Conservation (phyloP, 2,113 vertebrate genomes). For the Collichthys lucidus region DNA sequence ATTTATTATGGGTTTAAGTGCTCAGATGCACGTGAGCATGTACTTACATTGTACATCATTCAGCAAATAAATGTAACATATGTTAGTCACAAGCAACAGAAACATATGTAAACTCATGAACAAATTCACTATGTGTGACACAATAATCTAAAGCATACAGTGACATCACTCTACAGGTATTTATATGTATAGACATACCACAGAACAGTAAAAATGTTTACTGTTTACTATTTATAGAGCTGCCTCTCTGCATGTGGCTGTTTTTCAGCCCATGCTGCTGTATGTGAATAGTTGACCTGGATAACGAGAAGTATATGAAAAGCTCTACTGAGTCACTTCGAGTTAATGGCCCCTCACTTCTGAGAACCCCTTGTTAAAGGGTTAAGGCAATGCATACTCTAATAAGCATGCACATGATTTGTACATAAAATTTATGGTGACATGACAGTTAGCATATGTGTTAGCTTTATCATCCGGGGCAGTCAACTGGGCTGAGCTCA, state of each 20-base stretch:
- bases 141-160: conserved; percentile 37
- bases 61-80: background rate
- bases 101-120: background rate
- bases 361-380: conserved; percentile 65
- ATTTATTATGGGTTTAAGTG: conserved; percentile 32
- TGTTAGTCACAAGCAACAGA: background rate
- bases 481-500: conserved; percentile 31
- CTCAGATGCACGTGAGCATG: conserved; percentile 16
- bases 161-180: conserved; percentile 66
- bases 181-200: conserved; percentile 56
- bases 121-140: background rate
- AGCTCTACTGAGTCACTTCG: conserved; percentile 47
- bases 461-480: conserved; percentile 45
- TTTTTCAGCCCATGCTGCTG: conserved; percentile 39
- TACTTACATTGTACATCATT: background rate
- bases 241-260: conserved; percentile 22
- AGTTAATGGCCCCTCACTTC: conserved; percentile 65
- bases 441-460: conserved; percentile 69
- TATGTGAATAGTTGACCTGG: conserved; percentile 65
- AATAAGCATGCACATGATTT: conserved; percentile 46
- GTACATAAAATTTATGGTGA: conserved; percentile 55
- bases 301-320: conserved; percentile 56
- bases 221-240: conserved; percentile 69
- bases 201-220: conserved; percentile 64
- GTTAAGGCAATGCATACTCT: conserved; percentile 51